Evolutionary conservation across 2,113 vertebrate species (phyloP).

Genomic region (Nansenia antarctica): DNA sequence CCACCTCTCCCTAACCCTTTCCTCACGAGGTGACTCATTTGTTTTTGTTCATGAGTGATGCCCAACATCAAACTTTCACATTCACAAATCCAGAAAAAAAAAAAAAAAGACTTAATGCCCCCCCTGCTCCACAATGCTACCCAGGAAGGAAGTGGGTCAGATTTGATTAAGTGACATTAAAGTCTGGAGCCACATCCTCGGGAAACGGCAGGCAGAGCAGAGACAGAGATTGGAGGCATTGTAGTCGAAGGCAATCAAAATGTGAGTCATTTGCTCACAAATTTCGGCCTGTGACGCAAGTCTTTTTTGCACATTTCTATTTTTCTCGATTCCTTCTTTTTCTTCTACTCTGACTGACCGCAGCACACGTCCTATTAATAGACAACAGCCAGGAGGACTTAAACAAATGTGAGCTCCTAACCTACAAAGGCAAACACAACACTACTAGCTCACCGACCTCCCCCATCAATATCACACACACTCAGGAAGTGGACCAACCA

Average conservation of each 20-base stretch:
- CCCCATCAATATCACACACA: not conserved
- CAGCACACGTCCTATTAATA: constrained; percentile 49
- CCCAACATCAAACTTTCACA: constrained; percentile 16
- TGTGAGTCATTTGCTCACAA: constrained; percentile 45
- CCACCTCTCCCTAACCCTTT: not conserved
- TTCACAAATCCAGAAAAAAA: constrained; percentile 1
- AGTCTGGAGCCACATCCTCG: constrained; percentile 39
- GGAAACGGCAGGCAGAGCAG: constrained; percentile 34
- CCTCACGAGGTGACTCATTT: constrained; percentile 14
- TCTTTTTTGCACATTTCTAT: constrained; percentile 38
- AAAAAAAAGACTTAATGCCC: not conserved
- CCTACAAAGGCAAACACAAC: constrained; percentile 48
- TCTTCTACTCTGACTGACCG: constrained; percentile 27
- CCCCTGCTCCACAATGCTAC: constrained; percentile 21
- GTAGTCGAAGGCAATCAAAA: constrained; percentile 40
- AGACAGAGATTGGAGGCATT: constrained; percentile 35
- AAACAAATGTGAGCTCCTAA: constrained; percentile 41
- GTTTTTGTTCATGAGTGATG: constrained; percentile 22
- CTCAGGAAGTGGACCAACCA: not conserved
- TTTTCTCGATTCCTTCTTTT: not conserved
- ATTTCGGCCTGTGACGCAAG: constrained; percentile 54
- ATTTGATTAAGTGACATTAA: constrained; percentile 70
- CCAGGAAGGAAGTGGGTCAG: constrained; percentile 66
- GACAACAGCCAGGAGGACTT: constrained; percentile 13
- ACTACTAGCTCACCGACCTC: constrained; percentile 24